These are phyloP conservation scores for Knipowitschia caucasica DNA, from an alignment of 2,797 vertebrate species.

Conservation along the genomic window DNA sequence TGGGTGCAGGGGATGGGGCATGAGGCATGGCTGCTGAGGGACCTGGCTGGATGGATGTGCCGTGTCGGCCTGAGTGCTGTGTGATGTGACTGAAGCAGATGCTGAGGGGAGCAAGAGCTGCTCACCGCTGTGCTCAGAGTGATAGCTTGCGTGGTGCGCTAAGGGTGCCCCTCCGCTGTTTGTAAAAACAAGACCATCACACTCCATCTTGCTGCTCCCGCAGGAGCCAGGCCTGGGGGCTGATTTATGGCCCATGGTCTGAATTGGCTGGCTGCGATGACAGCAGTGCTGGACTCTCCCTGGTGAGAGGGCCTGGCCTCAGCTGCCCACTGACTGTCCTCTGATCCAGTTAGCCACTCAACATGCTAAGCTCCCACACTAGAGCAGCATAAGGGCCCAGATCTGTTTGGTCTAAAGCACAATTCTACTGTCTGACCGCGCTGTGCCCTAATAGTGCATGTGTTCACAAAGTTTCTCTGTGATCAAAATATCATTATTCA, in stretches of 20 bases:
- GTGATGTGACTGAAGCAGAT: conserved; percentile 68
- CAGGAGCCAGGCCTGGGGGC: conserved; percentile 74
- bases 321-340: conserved; percentile 59
- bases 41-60: conserved; percentile 51
- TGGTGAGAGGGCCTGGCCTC: conserved; percentile 61
- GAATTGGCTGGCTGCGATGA: conserved; percentile 77
- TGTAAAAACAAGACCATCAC: conserved; percentile 85
- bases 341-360: conserved; percentile 47
- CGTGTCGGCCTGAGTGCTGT: conserved; percentile 17
- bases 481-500: not conserved
- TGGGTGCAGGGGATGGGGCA: conserved; percentile 42
- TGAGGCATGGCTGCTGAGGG: conserved; percentile 35
- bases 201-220: conserved; percentile 81
- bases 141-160: conserved; percentile 69
- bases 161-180: conserved; percentile 79
- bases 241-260: conserved; percentile 79
- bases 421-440: conserved; percentile 12
- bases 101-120: conserved; percentile 64
- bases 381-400: conserved; percentile 33
- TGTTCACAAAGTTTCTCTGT: not conserved
- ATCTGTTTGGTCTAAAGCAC: conserved; percentile 30
- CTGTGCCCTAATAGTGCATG: not conserved
- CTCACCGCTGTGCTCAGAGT: conserved; percentile 65
- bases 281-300: conserved; percentile 75
- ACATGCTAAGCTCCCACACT: conserved; percentile 48